These are phyloP conservation scores for Anoplophora glabripennis DNA, from an alignment of 1,140 invertebrate species.

Conservation along the genomic window DNA sequence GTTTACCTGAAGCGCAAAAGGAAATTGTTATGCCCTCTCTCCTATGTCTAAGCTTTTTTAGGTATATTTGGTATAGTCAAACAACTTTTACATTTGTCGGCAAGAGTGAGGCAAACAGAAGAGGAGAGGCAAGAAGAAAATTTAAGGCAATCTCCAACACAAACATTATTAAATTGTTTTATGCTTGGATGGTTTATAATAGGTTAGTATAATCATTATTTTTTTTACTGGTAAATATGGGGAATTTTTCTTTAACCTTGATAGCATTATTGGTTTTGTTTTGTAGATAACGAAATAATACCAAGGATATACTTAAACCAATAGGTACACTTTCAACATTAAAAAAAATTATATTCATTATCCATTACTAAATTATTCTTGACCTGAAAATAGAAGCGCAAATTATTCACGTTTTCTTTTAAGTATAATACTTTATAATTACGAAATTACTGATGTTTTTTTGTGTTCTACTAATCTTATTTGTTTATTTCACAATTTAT, in stretches of 20 bases:
- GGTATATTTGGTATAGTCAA: constrained; percentile 62
- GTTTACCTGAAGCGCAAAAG: too few relatives aligned
- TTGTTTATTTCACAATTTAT: too few relatives aligned
- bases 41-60: constrained; percentile 26
- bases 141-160: constrained; percentile 56
- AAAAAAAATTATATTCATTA: too few relatives aligned
- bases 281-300: neutral
- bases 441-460: too few relatives aligned
- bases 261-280: neutral
- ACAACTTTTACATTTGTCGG: constrained; percentile 59
- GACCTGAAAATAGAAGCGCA: too few relatives aligned
- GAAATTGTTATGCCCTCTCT: neutral
- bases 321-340: too few relatives aligned
- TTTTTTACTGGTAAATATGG: neutral
- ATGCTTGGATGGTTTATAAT: constrained; percentile 67
- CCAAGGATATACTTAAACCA: too few relatives aligned
- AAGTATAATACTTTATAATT: too few relatives aligned
- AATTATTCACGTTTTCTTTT: too few relatives aligned
- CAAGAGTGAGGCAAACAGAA: constrained; percentile 52
- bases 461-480: too few relatives aligned
- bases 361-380: too few relatives aligned
- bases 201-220: constrained; percentile 47
- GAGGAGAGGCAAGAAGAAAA: constrained; percentile 57
- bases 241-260: neutral
- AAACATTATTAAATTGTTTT: constrained; percentile 64